phyloP scores from a whole-genome alignment of 2,113 vertebrate species.

The Beaufortia kweichowensis region DNA sequence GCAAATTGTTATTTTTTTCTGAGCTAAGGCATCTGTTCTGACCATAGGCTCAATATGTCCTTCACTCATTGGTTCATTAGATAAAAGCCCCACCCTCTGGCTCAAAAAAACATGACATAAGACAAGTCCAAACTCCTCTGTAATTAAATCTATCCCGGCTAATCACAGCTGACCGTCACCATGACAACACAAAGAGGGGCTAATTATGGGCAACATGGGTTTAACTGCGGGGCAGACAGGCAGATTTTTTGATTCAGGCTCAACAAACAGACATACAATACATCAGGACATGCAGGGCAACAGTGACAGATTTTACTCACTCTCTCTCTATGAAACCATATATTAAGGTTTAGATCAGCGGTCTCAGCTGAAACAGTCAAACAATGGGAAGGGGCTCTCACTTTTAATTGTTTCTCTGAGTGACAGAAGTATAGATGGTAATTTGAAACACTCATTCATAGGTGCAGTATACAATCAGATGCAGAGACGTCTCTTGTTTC shows the following conservation, averaged over 20 bases:
- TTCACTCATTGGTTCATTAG: constrained; percentile 36
- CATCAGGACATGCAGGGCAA: constrained; percentile 6
- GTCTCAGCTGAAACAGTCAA: constrained; percentile 16
- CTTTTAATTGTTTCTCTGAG: constrained; percentile 1
- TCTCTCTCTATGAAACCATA: constrained; percentile 24
- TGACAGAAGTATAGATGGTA: constrained; percentile 26
- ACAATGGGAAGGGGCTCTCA: constrained; percentile 25
- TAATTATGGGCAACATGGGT: constrained; percentile 47
- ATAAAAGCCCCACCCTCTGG: constrained; percentile 14
- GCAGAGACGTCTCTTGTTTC: constrained; percentile 33
- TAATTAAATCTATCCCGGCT: constrained; percentile 58
- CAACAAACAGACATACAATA: constrained; percentile 22
- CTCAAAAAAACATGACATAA: constrained; percentile 26
- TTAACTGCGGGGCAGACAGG: constrained; percentile 23
- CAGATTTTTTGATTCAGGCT: constrained; percentile 21
- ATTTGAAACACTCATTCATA: constrained; percentile 36
- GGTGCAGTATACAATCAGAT: constrained; percentile 24
- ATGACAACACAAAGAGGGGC: constrained; percentile 45
- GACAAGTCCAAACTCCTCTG: constrained; percentile 23
- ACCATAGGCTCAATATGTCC: constrained; percentile 27
- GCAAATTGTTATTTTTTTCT: constrained; percentile 18
- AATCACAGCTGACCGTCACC: constrained; percentile 54
- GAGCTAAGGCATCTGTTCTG: not conserved
- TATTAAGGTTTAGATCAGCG: constrained; percentile 29
- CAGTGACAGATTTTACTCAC: not conserved